Base-by-base conservation (phyloP, 2,888 invertebrate species). In the Euproctis similis region DNA sequence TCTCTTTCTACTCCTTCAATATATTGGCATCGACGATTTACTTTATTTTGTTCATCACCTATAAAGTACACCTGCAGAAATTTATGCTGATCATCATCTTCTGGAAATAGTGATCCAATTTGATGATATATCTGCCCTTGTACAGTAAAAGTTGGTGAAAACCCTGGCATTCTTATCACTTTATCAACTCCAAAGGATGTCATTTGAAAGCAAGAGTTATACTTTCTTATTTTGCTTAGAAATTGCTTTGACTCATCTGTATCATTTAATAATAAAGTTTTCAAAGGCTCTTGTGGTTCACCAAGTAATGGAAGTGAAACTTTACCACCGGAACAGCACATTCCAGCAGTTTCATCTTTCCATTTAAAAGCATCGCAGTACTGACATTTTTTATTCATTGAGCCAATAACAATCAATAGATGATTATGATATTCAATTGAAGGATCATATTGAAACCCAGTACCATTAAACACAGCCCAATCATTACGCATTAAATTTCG, bases 1-100 rank as follows among this genome's bases (percentile, higher is more conserved):
- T 48, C 36, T 22, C 42, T 41, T 25, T 49, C 46, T 5, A 53
- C 34, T 27, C 46, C 51, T 26, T 45, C 16, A 22, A 57, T 40
- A 36, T 37, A 26, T 33, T 42, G 30, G 33, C 43, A 52, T 1
- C 59, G 19, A 4, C 43, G 33, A n/a, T 50, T 32, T 21, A 27
- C 42, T 28, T 56, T 36, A 3, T 4, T 36, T 2, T 47, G 11
- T 34, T 54, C 51, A 13, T 53, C 41, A 6, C 57, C 53, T 38
- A 56, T 52, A 13, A 55, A 59, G 31, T 60, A 57, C 28, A 60
- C 23, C 29, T 62, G 59, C 10, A 57, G 24, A 44, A 55, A 62
- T 34, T 59, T 46, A 24, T 31, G 44, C 5, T 43, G 38, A 4
- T 36, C 29, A 36, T 46, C 32, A 19, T n/a, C 26, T 12, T 37